Evolutionary conservation across 2,888 invertebrate genomes (phyloP).

Genomic region (Ditylenchus weischeri): DNA sequence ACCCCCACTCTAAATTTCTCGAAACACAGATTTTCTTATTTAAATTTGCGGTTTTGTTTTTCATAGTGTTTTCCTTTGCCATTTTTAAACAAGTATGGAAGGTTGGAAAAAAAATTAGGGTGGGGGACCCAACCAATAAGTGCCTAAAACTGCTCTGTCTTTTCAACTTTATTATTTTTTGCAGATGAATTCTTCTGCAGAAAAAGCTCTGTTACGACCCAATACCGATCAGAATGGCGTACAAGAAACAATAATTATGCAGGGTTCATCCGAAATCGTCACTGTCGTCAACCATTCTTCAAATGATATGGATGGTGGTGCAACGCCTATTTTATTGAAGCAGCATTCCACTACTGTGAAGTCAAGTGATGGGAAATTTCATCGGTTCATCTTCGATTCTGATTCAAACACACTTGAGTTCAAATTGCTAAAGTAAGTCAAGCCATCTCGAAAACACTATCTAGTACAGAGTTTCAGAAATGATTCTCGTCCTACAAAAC

Average conservation of each 20-base stretch:
- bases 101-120: too few species aligned
- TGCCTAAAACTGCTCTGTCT: too few species aligned
- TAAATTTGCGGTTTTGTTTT: too few species aligned
- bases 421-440: constrained; percentile 38
- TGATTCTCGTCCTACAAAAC: constrained; percentile 26
- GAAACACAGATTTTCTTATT: too few species aligned
- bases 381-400: constrained; percentile 45
- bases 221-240: neutral
- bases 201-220: too few species aligned
- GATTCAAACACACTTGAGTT: constrained; percentile 44
- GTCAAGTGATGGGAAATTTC: constrained; percentile 26
- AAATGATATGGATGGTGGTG: constrained; percentile 1
- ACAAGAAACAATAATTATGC: neutral
- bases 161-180: too few species aligned
- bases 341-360: constrained; percentile 10
- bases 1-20: too few species aligned
- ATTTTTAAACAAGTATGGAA: too few species aligned
- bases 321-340: constrained; percentile 13
- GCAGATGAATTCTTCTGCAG: too few species aligned
- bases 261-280: neutral
- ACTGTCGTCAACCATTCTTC: neutral
- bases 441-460: neutral
- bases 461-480: constrained; percentile 15
- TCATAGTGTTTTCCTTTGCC: too few species aligned
- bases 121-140: too few species aligned